Conservation (phyloP, 2,113 vertebrate species). For the Ptilonorhynchus violaceus region DNA sequence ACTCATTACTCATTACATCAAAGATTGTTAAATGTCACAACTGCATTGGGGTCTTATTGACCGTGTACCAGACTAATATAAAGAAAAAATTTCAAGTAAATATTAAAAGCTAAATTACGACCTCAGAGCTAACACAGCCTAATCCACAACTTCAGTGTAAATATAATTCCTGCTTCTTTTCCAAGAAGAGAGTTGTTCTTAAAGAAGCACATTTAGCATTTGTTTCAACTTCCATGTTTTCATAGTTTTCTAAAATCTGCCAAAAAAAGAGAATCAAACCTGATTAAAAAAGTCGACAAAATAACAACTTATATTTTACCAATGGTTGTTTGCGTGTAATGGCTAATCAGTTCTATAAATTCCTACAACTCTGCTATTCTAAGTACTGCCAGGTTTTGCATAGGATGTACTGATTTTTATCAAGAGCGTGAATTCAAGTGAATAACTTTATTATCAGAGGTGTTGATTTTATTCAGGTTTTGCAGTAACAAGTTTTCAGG, state of each 20-base stretch:
- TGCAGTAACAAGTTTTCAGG: background rate
- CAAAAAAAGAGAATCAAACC: background rate
- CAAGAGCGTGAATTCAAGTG: background rate
- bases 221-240: background rate
- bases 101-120: background rate
- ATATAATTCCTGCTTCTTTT: background rate
- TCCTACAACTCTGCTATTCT: background rate
- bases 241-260: background rate
- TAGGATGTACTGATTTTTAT: background rate
- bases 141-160: background rate
- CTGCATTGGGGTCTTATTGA: background rate
- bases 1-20: background rate
- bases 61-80: background rate
- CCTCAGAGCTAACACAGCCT: background rate
- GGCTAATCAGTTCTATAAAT: background rate
- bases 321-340: background rate
- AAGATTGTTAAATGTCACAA: background rate
- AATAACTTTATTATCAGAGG: background rate
- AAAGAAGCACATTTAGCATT: background rate
- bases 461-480: conserved; percentile 5
- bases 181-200: background rate
- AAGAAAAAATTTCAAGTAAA: conserved; percentile 5
- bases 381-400: background rate
- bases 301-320: background rate
- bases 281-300: background rate